Percentiles rank a stretch among this genome's conserved stretches.
Evolutionary conservation across 1,140 invertebrate species (phyloP).

Genomic region (Triops longicaudatus): DNA sequence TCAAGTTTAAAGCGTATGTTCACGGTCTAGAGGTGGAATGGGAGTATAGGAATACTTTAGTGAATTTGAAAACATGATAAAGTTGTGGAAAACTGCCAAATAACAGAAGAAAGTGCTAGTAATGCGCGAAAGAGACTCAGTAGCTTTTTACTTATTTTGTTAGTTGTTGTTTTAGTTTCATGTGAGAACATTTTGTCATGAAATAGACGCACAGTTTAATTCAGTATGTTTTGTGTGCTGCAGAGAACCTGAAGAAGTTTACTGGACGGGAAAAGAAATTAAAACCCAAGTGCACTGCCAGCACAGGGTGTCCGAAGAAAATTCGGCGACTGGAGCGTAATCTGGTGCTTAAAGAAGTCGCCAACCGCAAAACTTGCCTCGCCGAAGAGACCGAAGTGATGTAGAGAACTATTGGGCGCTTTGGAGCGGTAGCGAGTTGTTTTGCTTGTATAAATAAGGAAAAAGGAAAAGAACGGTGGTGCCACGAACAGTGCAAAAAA

Average conservation of each 20-base stretch:
- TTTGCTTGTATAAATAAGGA: background rate
- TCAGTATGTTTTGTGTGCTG: background rate
- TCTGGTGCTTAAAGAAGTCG: slow-evolving; percentile 20
- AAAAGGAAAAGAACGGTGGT: background rate
- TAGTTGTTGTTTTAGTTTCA: no score
- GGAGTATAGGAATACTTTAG: no score
- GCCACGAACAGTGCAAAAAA: slow-evolving; percentile 10
- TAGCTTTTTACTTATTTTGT: no score
- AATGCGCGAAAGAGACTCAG: no score
- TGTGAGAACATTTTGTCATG: no score
- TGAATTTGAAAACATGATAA: no score
- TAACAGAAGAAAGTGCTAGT: no score
- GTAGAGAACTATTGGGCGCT: background rate
- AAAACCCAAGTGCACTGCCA: slow-evolving; percentile 27
- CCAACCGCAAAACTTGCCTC: slow-evolving; percentile 26
- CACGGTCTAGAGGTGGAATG: no score
- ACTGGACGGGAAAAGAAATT: slow-evolving; percentile 27
- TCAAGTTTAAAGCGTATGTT: no score
- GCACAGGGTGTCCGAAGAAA: slow-evolving; percentile 27
- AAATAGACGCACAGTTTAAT: no score
- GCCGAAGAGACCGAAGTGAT: slow-evolving; percentile 24
- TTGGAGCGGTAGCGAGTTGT: background rate
- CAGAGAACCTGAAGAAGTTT: slow-evolving; percentile 27
- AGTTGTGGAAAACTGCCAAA: no score
- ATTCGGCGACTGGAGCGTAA: slow-evolving; percentile 28